Conservation (phyloP, 2,113 vertebrate genomes). For the Hippocampus abdominalis region DNA sequence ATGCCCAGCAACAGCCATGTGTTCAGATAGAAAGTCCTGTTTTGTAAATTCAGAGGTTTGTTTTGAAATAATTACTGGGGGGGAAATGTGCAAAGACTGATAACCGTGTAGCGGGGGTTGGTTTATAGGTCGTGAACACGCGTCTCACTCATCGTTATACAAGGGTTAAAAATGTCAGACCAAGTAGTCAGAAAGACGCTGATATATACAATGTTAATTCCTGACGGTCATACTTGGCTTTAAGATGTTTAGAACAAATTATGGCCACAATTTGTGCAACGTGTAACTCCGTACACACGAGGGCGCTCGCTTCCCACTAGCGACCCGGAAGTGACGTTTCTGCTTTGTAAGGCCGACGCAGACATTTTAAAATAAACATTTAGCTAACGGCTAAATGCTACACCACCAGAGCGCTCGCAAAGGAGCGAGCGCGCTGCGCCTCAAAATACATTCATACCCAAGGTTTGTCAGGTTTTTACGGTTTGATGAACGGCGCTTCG, state of each 20-base stretch:
- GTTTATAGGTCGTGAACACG: too few species aligned
- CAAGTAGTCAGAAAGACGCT: too few species aligned
- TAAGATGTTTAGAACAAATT: not conserved
- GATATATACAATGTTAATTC: too few species aligned
- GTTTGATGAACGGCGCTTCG: not conserved
- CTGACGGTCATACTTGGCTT: too few species aligned
- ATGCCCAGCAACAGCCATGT: not conserved
- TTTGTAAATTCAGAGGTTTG: too few species aligned
- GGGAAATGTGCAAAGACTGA: too few species aligned
- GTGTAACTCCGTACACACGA: not conserved
- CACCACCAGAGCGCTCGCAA: conserved; percentile 24
- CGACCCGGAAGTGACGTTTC: conserved; percentile 58
- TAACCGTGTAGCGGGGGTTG: too few species aligned
- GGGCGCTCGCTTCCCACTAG: not conserved
- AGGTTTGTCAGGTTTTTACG: not conserved
- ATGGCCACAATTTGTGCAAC: not conserved
- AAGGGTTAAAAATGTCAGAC: too few species aligned
- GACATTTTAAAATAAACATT: conserved; percentile 76
- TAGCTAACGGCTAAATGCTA: conserved; percentile 58
- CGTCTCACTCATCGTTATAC: too few species aligned
- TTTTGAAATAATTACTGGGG: too few species aligned
- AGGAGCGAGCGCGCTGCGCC: conserved; percentile 49
- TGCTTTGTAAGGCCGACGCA: conserved; percentile 65
- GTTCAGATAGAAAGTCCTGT: too few species aligned
- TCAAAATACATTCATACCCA: conserved; percentile 22